Base-by-base conservation (phyloP, 2,113 vertebrate genomes). In the Tragelaphus buxtoni region DNA sequence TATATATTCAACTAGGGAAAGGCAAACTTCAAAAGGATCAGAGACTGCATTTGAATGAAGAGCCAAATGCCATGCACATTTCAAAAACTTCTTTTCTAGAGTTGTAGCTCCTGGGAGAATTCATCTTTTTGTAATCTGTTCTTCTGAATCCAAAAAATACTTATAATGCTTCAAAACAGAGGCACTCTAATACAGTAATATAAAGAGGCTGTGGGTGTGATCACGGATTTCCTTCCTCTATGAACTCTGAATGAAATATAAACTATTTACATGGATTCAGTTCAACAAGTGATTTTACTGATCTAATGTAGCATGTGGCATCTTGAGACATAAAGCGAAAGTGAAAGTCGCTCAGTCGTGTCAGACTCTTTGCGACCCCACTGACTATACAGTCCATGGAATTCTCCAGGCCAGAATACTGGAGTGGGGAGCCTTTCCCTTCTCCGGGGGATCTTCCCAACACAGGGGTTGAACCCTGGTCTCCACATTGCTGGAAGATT, bases 181-280 rank as follows among this genome's bases (percentile, higher is more conserved):
- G 63, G 3, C 10, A 24, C 10, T 88, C 10, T 13, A 51, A 22
- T 53, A 20, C 65, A 28, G 39, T 77, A 90, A 76, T 28, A 42
- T 20, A 42, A 88, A 60, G 16, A 55, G 22, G 26, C 3, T 81
- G 1, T 20, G 32, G 11, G 4, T 55, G 1, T 90, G 55, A 88
- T 69, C 45, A 91, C 28, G 65, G 30, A 49, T 81, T 47, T 42
- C 39, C 56, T 65, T 96, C 16, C 53, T 63, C 74, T 35, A 35
- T 77, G 80, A 96, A 90, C 74, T 88, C 61, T 65, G 74, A 6
- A n/a, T 95, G 53, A 96, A 81, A 61, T n/a, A 61, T n/a, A 83
- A 58, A n/a, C 35, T 47, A 12, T 18, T 47, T 92, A 24, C 35
- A n/a, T 72, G 45, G 72, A 72, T 61, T 69, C 76, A 65, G 13